Base-by-base conservation (phyloP, 2,888 invertebrate species). In the Eilema depressum region DNA sequence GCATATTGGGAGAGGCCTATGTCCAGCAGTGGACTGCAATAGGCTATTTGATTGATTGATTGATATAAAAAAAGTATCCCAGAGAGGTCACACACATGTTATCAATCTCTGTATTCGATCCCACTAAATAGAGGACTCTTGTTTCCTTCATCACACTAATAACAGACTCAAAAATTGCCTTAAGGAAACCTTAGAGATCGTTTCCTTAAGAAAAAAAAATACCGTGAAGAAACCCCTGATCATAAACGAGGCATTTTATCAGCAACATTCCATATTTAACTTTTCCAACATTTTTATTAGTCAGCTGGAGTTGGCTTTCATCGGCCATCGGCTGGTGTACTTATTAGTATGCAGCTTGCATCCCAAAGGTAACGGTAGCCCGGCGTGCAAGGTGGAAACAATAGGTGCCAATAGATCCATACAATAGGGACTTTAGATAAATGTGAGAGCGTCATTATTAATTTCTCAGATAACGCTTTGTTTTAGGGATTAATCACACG, bases 291-390 rank as follows among this genome's bases (percentile, higher is more conserved):
- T 67, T 73, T 79, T 75, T 77, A 73, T 77, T 73, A 71, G 70
- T 77, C 81, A 82, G 84, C 77, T 69, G 74, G 75, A 75, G 53
- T 67, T 53, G 25, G 70, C 78, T 84, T 82, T 80, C 82, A 68
- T 77, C 68, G 74, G 70, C 28, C 68, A 66, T 63, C 68, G 66
- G 28, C 66, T 63, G 25, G 33, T 62, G 41, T n/a, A 28, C 14
- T 17, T n/a, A 88, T 91, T 86, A 80, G 88, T 89, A 92, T 92
- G 86, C 92, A 76, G 69, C 76, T 64, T 79, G 77, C 71, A 73
- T 33, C 74, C 75, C 30, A 69, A 91, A 14, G 37, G 41, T 41
- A 92, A 91, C 92, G 91, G 92, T 89, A 83, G 79, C 70, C 74
- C 78, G 75, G 71, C 67, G 66, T 69, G 80, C 71, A 75, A 75